Percentiles rank a stretch among this genome's conserved stretches.
Evolutionary conservation across 2,888 invertebrate species (phyloP).

Genomic region (Tipula vernalis): DNA sequence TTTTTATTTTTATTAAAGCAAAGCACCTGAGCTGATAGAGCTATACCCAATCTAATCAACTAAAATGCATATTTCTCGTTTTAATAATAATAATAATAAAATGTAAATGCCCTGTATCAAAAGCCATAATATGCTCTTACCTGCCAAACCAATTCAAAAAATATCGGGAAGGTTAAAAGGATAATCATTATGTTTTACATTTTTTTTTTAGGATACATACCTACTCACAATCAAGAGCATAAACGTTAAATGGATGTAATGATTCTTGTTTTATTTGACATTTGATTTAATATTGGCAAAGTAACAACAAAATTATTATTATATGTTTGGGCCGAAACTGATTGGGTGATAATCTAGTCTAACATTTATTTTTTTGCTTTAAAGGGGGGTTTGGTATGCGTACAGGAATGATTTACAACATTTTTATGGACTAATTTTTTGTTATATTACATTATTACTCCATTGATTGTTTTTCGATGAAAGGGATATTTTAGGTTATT

Average conservation of each 20-base stretch:
- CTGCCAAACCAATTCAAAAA: background rate
- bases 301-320: background rate
- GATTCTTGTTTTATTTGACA: background rate
- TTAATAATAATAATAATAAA: background rate
- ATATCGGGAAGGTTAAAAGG: background rate
- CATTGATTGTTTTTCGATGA: background rate
- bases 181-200: background rate
- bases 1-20: background rate
- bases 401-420: background rate
- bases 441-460: background rate
- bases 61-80: background rate
- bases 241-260: background rate
- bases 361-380: background rate
- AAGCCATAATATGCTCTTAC: background rate
- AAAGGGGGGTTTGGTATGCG: background rate
- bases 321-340: background rate
- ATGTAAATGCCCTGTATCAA: background rate
- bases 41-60: background rate
- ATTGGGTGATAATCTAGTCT: background rate
- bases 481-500: background rate
- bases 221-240: background rate
- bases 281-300: background rate
- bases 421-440: background rate
- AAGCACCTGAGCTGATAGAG: background rate
- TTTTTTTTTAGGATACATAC: background rate